Evolutionary conservation across 2,797 vertebrate species (phyloP), one percentile per base, ranked within the genome.

Genomic region (Malacoraja senta): DNA sequence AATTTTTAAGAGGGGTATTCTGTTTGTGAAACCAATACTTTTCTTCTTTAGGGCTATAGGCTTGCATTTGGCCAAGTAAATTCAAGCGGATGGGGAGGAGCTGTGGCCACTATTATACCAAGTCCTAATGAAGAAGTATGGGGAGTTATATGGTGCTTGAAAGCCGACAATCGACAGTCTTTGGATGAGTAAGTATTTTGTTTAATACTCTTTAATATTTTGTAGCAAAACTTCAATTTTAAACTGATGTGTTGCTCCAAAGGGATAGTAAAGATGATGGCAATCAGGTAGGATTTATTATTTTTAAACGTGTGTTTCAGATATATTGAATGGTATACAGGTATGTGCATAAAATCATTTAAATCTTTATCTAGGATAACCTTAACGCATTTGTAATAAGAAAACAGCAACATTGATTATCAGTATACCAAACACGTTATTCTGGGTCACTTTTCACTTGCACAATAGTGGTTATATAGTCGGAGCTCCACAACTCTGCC

Each of bases 91-190:
- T 99, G 98, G 98, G 97, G 97, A 53, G 98, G 98, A 94, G 97
- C 98, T 81, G 97, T 97, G 94, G 98, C 98, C 86, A 98, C 98
- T 93, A 96, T 99, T 93, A 96, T 97, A 94, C 95, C 96, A 94
- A 98, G 97, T 94, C 96, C 96, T 0, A 97, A 97, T 84, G 97
- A 98, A 0, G 97, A 98, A 96, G 98, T 99, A 8, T 99, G 98
- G 98, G 98, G 98, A 77, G 95, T 98, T 90, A 96, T 98, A 63
- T 99, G 98, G 98, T 98, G 95, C 95, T 96, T 98, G 96, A 96
- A 96, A 94, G 32, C 96, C 94, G 95, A 96, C 77, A 96, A 98
- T 95, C 95, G 98, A 93, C 96, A 96, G 95, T 98, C 98, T 19
- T 95, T 99, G 94, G 98, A 99, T 96, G 96, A 97, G 98, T 98